These are phyloP conservation scores for Andrena cerasifolii DNA, from an alignment of 1,140 invertebrate species.

Conservation along the genomic window DNA sequence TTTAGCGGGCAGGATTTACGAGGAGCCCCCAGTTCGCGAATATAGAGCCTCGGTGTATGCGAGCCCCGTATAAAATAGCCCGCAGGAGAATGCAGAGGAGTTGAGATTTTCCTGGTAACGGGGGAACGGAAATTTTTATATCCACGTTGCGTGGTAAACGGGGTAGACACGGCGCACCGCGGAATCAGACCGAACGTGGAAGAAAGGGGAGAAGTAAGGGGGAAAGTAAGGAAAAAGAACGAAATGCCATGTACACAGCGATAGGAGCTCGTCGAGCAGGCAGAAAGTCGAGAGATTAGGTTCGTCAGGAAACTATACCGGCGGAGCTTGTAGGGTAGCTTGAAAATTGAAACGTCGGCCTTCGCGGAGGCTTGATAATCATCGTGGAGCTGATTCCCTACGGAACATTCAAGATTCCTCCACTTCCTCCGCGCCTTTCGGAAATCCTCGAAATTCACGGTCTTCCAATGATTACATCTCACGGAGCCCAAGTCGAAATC, in stretches of 20 bases:
- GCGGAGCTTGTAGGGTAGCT: background rate
- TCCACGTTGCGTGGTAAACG: slow-evolving; percentile 15
- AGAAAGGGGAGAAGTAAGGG: background rate
- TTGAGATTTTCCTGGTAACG: background rate
- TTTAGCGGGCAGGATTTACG: slow-evolving; percentile 61
- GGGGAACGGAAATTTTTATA: slow-evolving; percentile 42
- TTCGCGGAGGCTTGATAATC: too few relatives aligned
- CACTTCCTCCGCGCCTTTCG: too few relatives aligned
- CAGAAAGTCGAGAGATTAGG: background rate
- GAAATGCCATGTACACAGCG: too few relatives aligned
- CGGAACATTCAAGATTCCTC: too few relatives aligned
- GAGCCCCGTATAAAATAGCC: slow-evolving; percentile 48
- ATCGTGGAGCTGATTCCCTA: too few relatives aligned
- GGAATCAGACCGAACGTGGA: background rate
- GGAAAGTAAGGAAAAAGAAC: too few relatives aligned
- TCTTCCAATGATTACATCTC: slow-evolving; percentile 36
- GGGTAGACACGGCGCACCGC: background rate
- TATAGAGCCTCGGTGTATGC: slow-evolving; percentile 12
- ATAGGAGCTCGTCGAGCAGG: too few relatives aligned
- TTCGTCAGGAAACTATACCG: background rate
- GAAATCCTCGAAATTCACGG: background rate
- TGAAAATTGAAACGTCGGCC: too few relatives aligned
- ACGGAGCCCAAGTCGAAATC: slow-evolving; percentile 65
- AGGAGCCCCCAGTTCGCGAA: slow-evolving; percentile 19
- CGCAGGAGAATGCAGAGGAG: background rate